Evolutionary conservation across 1,140 invertebrate species (phyloP).

Genomic region (Melitaea cinxia): DNA sequence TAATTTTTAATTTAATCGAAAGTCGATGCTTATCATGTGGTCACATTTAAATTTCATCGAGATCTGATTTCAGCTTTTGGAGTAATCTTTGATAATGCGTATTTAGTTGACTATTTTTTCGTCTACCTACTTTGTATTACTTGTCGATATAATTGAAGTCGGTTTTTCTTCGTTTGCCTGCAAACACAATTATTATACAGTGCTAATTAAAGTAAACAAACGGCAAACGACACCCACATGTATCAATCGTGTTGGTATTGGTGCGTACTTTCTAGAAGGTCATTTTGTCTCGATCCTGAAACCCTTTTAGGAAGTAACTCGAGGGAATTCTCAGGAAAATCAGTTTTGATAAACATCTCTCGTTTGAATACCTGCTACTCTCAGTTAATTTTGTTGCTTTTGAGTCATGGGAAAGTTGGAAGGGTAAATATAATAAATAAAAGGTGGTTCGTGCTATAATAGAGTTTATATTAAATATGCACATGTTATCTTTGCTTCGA

Average conservation of each 20-base stretch:
- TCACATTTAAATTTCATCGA: too few species aligned
- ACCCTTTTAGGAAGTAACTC: conserved; percentile 18
- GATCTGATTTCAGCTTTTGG: too few species aligned
- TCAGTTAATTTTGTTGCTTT: conserved; percentile 24
- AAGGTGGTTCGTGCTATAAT: conserved; percentile 15
- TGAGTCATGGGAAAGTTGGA: conserved; percentile 14
- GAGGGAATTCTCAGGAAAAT: conserved; percentile 17
- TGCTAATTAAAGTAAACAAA: too few species aligned
- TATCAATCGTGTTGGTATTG: neutral
- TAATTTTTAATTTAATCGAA: too few species aligned
- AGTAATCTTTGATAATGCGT: too few species aligned
- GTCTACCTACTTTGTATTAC: too few species aligned
- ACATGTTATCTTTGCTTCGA: conserved; percentile 16
- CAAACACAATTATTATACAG: too few species aligned
- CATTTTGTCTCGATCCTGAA: conserved; percentile 1
- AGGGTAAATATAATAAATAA: conserved; percentile 17
- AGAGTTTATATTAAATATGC: conserved; percentile 9
- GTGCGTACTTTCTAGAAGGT: conserved; percentile 11
- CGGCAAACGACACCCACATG: neutral
- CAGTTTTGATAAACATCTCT: conserved; percentile 27
- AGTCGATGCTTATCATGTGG: too few species aligned
- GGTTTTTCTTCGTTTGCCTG: too few species aligned
- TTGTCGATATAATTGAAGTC: too few species aligned
- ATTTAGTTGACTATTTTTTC: too few species aligned
- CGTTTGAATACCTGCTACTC: conserved; percentile 20